Percentiles rank a stretch among this genome's conserved stretches.
Evolutionary conservation across 2,888 invertebrate genomes (phyloP).

Genomic region (Pristionchus japonicus): DNA sequence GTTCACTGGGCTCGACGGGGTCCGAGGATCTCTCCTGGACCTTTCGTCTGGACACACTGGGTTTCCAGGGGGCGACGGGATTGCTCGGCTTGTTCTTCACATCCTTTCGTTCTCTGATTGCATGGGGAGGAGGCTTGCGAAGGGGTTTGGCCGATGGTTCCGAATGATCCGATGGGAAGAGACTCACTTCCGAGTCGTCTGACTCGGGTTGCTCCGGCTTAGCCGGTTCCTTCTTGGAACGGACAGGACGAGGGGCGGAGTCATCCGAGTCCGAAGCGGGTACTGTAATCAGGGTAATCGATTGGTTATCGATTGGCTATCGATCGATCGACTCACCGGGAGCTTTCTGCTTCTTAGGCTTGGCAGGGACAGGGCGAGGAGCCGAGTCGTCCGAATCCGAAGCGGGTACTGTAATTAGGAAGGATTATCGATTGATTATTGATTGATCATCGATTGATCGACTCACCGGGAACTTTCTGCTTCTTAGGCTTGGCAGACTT

Average conservation of each 20-base stretch:
- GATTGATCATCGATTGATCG: neutral
- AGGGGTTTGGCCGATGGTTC: neutral
- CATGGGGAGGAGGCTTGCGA: constrained; percentile 6
- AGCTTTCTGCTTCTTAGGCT: neutral
- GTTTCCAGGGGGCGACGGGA: no score
- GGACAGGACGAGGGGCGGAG: no score
- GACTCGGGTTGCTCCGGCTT: neutral
- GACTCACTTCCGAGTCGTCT: neutral
- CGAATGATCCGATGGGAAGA: neutral
- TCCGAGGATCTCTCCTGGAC: neutral
- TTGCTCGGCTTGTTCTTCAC: no score
- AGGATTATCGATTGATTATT: neutral
- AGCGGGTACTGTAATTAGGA: neutral
- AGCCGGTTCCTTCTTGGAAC: neutral
- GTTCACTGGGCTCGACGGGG: neutral
- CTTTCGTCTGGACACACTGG: neutral
- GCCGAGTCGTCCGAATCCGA: no score
- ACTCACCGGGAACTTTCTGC: neutral
- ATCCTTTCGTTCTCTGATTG: neutral
- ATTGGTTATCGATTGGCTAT: neutral
- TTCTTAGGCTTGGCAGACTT: neutral
- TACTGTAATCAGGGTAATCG: neutral
- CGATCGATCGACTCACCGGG: neutral
- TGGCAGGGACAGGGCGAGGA: no score
- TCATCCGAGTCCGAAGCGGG: no score